Conservation (phyloP, 1,140 invertebrate genomes). For the Steinernema feltiae region DNA sequence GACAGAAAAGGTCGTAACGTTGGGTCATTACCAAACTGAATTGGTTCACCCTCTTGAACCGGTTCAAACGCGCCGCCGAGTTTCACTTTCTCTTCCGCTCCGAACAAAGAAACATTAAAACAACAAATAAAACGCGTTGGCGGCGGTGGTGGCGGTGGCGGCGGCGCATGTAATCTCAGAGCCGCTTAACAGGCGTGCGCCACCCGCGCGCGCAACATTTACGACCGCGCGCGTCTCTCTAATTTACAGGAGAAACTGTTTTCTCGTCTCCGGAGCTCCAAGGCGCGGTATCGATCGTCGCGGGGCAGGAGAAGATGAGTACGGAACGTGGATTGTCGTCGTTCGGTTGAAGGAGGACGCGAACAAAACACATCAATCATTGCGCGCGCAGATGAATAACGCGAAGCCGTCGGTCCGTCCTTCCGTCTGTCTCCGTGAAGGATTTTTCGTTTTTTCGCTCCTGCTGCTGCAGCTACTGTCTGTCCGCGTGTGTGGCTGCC, state of each 20-base stretch:
- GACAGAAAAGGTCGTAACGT: no score
- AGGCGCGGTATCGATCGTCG: neutral
- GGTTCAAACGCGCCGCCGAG: neutral
- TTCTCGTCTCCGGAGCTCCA: neutral
- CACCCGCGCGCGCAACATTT: neutral
- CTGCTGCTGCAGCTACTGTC: neutral
- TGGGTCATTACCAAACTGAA: neutral
- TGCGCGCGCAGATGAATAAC: neutral
- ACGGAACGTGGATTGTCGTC: neutral
- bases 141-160: no score
- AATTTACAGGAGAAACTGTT: neutral
- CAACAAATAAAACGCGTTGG: neutral
- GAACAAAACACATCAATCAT: constrained; percentile 14
- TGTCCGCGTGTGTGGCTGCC: neutral
- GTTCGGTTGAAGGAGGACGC: neutral
- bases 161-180: no score
- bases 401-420: neutral
- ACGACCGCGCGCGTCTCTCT: neutral
- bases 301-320: neutral
- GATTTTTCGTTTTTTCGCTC: neutral
- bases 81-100: neutral
- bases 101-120: neutral
- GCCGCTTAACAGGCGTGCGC: neutral
- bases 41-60: neutral
- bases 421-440: neutral